These are phyloP conservation scores for Polyergus mexicanus DNA, from an alignment of 1,140 invertebrate genomes.

Conservation along the genomic window DNA sequence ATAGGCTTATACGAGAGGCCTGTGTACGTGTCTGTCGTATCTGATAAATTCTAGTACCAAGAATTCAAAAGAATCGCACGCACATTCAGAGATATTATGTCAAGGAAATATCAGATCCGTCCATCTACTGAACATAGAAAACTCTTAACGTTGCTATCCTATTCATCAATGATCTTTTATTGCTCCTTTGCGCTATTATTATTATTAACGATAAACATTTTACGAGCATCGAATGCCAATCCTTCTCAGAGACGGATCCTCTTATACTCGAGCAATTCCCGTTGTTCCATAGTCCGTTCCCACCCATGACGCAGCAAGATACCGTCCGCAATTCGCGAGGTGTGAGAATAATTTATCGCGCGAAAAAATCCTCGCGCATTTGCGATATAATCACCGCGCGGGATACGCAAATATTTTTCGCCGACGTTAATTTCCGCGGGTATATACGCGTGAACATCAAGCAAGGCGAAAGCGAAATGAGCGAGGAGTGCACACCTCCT, in stretches of 20 bases:
- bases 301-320: slow-evolving; percentile 40
- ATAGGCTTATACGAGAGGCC: neutral
- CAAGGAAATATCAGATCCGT: slow-evolving; percentile 17
- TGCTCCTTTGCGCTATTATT: slow-evolving; percentile 21
- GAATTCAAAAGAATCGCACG: slow-evolving; percentile 11
- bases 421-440: slow-evolving; percentile 21
- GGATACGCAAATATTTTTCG: slow-evolving; percentile 12
- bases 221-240: slow-evolving; percentile 29
- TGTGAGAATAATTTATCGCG: slow-evolving; percentile 37
- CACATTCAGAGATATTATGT: slow-evolving; percentile 32
- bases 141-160: slow-evolving; percentile 2
- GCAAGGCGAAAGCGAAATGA: neutral
- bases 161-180: slow-evolving; percentile 38
- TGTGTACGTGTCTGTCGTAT: neutral
- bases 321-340: slow-evolving; percentile 25
- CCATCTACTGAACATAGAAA: neutral
- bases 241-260: slow-evolving; percentile 28
- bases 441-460: slow-evolving; percentile 19
- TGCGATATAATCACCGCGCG: slow-evolving; percentile 4
- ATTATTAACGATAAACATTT: slow-evolving; percentile 45
- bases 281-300: neutral
- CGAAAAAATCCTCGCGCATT: slow-evolving; percentile 2
- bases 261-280: slow-evolving; percentile 17
- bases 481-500: neutral
- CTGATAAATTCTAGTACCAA: slow-evolving; percentile 23